Evolutionary conservation across 2,888 invertebrate genomes (phyloP).

Genomic region (Campoplex capitator): DNA sequence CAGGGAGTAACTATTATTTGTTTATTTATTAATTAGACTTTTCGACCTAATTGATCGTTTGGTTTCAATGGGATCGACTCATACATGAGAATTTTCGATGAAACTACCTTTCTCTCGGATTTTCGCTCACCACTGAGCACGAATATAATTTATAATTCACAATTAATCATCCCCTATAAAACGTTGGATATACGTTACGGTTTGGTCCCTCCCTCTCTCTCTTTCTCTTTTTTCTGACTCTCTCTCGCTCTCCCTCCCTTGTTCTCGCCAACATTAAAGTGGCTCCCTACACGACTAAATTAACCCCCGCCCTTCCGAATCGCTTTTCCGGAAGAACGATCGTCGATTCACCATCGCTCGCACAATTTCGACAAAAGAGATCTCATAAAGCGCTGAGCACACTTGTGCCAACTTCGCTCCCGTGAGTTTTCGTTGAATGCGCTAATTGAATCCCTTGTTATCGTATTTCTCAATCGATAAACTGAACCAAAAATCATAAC

Average conservation of each 20-base stretch:
- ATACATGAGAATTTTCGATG: not conserved
- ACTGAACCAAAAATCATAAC: constrained; percentile 7
- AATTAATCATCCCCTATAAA: constrained; percentile 69
- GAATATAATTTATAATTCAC: constrained; percentile 76
- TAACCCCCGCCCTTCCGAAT: constrained; percentile 35
- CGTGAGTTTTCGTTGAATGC: not conserved
- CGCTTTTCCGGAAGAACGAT: constrained; percentile 40
- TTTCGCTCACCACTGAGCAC: constrained; percentile 39
- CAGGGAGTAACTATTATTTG: not conserved
- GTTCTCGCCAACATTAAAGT: constrained; percentile 5
- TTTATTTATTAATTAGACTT: not conserved
- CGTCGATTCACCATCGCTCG: not conserved
- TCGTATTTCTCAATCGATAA: not conserved
- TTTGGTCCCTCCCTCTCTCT: constrained; percentile 3
- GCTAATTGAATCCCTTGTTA: constrained; percentile 4
- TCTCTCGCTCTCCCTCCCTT: not conserved
- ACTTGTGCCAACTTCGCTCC: not conserved
- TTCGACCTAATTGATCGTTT: not conserved
- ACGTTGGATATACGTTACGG: constrained; percentile 8
- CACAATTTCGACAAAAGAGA: constrained; percentile 24
- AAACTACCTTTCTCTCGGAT: constrained; percentile 18
- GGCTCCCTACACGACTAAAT: constrained; percentile 25
- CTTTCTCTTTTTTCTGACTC: no score
- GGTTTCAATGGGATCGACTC: not conserved
- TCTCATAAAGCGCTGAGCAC: constrained; percentile 19